Percentiles rank a stretch among this genome's conserved stretches.
phyloP scores from a whole-genome alignment of 2,797 vertebrate genomes.

The Chromobotia macracanthus region DNA sequence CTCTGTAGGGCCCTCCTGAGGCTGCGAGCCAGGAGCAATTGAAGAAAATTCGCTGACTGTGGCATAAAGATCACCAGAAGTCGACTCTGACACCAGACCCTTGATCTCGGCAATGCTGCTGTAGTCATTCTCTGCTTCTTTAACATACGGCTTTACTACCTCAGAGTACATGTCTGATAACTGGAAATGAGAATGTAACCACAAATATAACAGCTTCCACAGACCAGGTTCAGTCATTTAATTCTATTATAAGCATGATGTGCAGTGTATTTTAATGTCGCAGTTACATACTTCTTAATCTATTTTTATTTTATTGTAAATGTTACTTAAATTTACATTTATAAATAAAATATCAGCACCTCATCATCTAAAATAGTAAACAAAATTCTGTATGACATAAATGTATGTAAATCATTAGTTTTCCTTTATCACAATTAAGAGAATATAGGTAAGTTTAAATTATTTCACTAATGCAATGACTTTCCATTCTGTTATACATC shows the following conservation, averaged over 20 bases:
- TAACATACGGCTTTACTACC: constrained; percentile 76
- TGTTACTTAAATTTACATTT: too few species aligned
- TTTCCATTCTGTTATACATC: background rate
- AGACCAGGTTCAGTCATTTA: background rate
- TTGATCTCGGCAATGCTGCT: constrained; percentile 85
- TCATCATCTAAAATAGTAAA: background rate
- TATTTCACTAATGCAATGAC: background rate
- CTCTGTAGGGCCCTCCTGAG: constrained; percentile 65
- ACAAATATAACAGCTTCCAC: constrained; percentile 11
- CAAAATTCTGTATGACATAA: too few species aligned
- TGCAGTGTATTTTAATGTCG: background rate
- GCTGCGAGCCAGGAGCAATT: constrained; percentile 64
- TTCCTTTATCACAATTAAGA: too few species aligned
- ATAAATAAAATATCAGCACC: too few species aligned
- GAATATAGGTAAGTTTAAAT: too few species aligned
- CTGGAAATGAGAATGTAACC: constrained; percentile 63
- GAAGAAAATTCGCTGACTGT: constrained; percentile 84
- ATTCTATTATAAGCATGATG: background rate
- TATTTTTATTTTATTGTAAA: too few species aligned
- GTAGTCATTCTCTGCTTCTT: constrained; percentile 85
- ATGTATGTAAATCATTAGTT: too few species aligned
- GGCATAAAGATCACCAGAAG: constrained; percentile 92
- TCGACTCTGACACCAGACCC: constrained; percentile 80
- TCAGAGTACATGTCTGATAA: constrained; percentile 88
- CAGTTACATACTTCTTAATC: background rate